phyloP scores from a whole-genome alignment of 1,140 invertebrate genomes.

The Drosophila bocqueti region DNA sequence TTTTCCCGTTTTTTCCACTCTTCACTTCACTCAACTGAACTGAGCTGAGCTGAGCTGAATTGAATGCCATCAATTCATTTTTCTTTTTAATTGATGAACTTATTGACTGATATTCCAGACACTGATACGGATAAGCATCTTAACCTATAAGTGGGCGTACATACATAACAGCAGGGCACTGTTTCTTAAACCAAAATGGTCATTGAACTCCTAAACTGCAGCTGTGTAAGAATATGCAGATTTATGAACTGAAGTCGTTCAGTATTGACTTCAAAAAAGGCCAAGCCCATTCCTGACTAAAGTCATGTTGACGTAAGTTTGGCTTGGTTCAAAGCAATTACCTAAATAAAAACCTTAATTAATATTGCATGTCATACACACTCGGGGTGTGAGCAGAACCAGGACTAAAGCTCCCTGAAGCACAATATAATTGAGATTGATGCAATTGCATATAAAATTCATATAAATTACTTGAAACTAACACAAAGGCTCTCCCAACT shows the following conservation, averaged over 20 bases:
- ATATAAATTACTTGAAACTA: slow-evolving; percentile 77
- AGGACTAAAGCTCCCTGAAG: slow-evolving; percentile 36
- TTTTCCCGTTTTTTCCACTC: slow-evolving; percentile 42
- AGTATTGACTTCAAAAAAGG: slow-evolving; percentile 30
- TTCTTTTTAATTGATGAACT: slow-evolving; percentile 78
- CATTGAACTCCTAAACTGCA: slow-evolving; percentile 63
- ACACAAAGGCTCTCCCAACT: slow-evolving; percentile 35
- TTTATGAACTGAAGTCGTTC: slow-evolving; percentile 37
- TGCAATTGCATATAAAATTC: slow-evolving; percentile 81
- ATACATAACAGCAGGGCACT: slow-evolving; percentile 12
- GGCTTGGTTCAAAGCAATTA: slow-evolving; percentile 64
- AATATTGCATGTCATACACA: slow-evolving; percentile 76
- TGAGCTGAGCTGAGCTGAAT: slow-evolving; percentile 4
- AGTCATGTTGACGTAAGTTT: slow-evolving; percentile 35
- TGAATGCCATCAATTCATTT: slow-evolving; percentile 27
- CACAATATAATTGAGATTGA: slow-evolving; percentile 76
- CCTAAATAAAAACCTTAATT: slow-evolving; percentile 80
- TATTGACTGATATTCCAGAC: slow-evolving; percentile 50
- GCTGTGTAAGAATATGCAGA: slow-evolving; percentile 28
- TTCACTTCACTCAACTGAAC: slow-evolving; percentile 12
- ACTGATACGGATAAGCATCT: slow-evolving; percentile 61
- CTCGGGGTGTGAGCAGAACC: not conserved
- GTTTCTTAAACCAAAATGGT: slow-evolving; percentile 43
- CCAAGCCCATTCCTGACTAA: slow-evolving; percentile 20
- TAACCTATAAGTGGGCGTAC: slow-evolving; percentile 42